Percentiles rank a stretch among this genome's conserved stretches.
These are phyloP conservation scores for Buphagus erythrorhynchus DNA, from an alignment of 2,797 vertebrate genomes.

Conservation along the genomic window DNA sequence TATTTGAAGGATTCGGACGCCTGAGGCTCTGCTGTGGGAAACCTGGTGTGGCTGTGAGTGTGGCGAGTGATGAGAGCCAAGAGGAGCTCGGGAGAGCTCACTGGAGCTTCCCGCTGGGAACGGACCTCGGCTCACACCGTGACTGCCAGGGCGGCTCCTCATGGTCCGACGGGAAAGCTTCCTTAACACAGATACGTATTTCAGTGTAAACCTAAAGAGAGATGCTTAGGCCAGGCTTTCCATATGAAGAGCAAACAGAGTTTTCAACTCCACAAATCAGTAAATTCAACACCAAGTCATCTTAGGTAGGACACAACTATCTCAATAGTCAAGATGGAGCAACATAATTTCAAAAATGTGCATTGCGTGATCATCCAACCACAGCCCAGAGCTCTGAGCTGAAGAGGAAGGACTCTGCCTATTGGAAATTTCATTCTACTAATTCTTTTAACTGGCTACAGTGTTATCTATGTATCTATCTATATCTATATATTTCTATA, in stretches of 20 bases:
- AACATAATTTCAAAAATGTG: not conserved
- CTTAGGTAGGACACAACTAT: not conserved
- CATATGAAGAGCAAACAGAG: not conserved
- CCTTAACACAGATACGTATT: not conserved
- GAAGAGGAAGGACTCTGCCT: not conserved
- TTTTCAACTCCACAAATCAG: not conserved
- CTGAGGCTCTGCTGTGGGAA: not conserved
- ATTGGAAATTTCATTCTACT: not conserved
- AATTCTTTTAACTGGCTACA: not conserved
- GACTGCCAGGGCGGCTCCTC: not conserved
- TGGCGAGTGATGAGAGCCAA: accelerated
- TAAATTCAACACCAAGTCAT: not conserved
- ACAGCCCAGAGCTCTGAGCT: not conserved
- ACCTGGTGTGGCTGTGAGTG: not conserved
- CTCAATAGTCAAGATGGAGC: not conserved
- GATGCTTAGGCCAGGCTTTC: not conserved
- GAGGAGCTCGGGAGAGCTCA: not conserved
- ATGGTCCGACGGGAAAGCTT: not conserved
- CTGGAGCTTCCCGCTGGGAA: not conserved
- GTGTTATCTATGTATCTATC: not conserved
- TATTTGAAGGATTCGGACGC: not conserved
- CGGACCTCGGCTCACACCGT: not conserved
- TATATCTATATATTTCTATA: too few species aligned
- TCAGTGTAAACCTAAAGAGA: not conserved
- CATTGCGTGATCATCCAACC: not conserved